phyloP scores from a whole-genome alignment of 2,888 invertebrate species.

The Chrysina gloriosa region DNA sequence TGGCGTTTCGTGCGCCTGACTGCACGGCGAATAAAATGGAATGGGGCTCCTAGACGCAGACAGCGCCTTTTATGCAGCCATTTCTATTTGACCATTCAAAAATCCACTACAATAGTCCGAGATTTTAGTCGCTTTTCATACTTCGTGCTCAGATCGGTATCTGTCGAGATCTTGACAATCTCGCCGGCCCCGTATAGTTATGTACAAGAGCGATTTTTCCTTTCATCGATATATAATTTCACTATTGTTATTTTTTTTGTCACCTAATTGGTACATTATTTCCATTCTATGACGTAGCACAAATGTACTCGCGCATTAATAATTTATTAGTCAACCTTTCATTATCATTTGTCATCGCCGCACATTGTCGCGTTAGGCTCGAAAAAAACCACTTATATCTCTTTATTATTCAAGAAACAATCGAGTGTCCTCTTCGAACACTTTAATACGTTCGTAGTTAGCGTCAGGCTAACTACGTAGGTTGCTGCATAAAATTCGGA shows the following conservation, averaged over 20 bases:
- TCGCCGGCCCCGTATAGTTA: background rate
- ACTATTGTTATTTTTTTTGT: slow-evolving; percentile 11
- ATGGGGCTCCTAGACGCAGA: background rate
- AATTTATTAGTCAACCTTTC: slow-evolving; percentile 25
- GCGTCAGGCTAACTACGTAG: too few relatives aligned
- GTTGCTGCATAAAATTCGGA: too few relatives aligned
- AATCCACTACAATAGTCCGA: slow-evolving; percentile 14
- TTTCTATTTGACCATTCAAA: slow-evolving; percentile 25
- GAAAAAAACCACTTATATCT: slow-evolving; percentile 16
- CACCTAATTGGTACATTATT: slow-evolving; percentile 20
- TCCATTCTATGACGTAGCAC: slow-evolving; percentile 9
- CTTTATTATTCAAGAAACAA: slow-evolving; percentile 18
- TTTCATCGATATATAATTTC: slow-evolving; percentile 3
- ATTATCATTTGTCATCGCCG: slow-evolving; percentile 34
- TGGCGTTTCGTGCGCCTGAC: background rate
- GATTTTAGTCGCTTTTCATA: slow-evolving; percentile 1
- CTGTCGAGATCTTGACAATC: slow-evolving; percentile 3
- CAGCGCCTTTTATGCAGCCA: slow-evolving; percentile 21
- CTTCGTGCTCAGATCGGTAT: background rate
- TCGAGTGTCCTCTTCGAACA: background rate
- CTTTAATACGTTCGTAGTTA: too few relatives aligned
- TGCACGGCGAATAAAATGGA: background rate
- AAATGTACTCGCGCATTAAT: slow-evolving; percentile 17
- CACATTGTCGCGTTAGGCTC: background rate
- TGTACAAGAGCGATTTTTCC: background rate